Conservation (phyloP, 2,888 invertebrate species). For the Cetonia aurata region DNA sequence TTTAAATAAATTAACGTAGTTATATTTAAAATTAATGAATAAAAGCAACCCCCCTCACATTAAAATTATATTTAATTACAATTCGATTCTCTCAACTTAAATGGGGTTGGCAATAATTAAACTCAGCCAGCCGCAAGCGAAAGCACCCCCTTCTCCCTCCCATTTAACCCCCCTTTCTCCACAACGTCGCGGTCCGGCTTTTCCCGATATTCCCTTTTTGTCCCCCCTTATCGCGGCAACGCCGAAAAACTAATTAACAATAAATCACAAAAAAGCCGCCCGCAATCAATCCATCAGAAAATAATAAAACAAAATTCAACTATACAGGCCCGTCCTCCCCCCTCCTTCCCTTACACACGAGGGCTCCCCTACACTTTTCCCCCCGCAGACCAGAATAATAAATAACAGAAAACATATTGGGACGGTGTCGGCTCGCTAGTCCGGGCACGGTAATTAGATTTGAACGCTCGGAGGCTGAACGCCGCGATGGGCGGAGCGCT, state of each 20-base stretch:
- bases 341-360: slow-evolving; percentile 10
- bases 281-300: slow-evolving; percentile 63
- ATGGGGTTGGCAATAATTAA: slow-evolving; percentile 29
- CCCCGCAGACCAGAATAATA: slow-evolving; percentile 55
- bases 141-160: not conserved
- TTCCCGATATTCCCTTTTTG: not conserved
- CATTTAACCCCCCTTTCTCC: not conserved
- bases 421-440: slow-evolving; percentile 45
- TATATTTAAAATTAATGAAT: too few species aligned
- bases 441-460: slow-evolving; percentile 63
- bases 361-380: slow-evolving; percentile 7
- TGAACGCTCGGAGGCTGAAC: slow-evolving; percentile 54
- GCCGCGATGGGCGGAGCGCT: slow-evolving; percentile 54
- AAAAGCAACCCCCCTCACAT: too few species aligned
- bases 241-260: slow-evolving; percentile 51
- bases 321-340: slow-evolving; percentile 54
- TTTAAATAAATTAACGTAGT: too few species aligned
- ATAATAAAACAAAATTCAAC: slow-evolving; percentile 63
- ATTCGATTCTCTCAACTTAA: not conserved
- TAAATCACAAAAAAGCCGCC: slow-evolving; percentile 55
- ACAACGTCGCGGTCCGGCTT: not conserved
- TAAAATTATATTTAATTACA: too few species aligned
- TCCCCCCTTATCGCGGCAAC: slow-evolving; percentile 7
- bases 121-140: not conserved
- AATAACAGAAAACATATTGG: slow-evolving; percentile 65